Percentiles rank a stretch among this genome's conserved stretches.
phyloP scores from a whole-genome alignment of 2,797 vertebrate genomes.

The Ptychobarbus kaznakovi region DNA sequence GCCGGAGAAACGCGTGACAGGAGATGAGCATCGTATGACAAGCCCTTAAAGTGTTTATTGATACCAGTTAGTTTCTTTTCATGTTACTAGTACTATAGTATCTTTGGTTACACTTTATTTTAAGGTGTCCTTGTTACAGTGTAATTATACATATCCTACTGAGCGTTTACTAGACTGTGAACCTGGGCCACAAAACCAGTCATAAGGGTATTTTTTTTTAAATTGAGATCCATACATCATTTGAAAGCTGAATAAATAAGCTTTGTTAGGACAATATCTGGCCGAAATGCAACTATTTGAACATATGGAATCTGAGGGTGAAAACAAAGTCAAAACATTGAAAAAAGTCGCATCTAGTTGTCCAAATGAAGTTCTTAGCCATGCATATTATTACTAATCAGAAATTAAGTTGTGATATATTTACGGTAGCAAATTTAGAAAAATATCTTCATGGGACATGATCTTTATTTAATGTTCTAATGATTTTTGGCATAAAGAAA shows the following conservation, averaged over 20 bases:
- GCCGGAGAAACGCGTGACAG: slow-evolving; percentile 78
- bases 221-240: background rate
- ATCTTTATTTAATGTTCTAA: no score
- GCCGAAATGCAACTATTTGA: background rate
- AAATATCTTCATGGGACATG: no score
- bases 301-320: no score
- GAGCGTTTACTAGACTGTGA: background rate
- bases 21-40: slow-evolving; percentile 30
- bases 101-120: background rate
- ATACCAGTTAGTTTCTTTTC: background rate
- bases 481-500: no score
- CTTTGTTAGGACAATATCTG: background rate
- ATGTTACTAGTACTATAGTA: background rate
- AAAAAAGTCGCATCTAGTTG: background rate
- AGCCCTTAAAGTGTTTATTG: slow-evolving; percentile 14
- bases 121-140: background rate
- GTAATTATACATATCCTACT: background rate
- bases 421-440: no score
- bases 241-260: background rate
- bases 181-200: background rate
- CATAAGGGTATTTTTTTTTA: background rate
- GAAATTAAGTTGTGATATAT: no score
- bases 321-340: background rate
- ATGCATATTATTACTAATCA: no score
- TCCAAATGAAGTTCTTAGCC: background rate